Percentiles rank a stretch among this genome's conserved stretches.
These are phyloP conservation scores for Augochlorella aurata DNA, from an alignment of 2,888 invertebrate genomes.

Conservation along the genomic window DNA sequence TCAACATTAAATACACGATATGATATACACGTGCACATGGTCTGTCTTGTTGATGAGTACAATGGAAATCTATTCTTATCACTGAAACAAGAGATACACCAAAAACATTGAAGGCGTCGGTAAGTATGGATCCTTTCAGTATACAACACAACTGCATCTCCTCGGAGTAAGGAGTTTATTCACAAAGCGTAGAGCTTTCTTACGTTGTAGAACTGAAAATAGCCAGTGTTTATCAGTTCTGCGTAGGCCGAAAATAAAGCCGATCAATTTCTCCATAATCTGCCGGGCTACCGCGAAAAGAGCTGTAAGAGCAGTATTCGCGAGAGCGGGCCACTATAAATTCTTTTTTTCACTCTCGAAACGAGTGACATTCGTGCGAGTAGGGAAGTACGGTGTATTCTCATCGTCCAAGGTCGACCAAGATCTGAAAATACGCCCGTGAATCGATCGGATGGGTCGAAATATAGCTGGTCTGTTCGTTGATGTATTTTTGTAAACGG, in stretches of 20 bases:
- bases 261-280: neutral
- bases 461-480: slow-evolving; percentile 68
- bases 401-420: slow-evolving; percentile 66
- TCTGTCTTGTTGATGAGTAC: too few relatives aligned
- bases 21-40: too few relatives aligned
- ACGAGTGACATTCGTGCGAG: slow-evolving; percentile 42
- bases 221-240: neutral
- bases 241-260: neutral
- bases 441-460: slow-evolving; percentile 71
- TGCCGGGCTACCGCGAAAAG: neutral
- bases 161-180: too few relatives aligned
- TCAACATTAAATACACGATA: too few relatives aligned
- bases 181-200: too few relatives aligned
- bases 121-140: too few relatives aligned
- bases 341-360: slow-evolving; percentile 10
- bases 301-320: neutral
- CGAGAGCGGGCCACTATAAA: neutral
- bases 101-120: too few relatives aligned
- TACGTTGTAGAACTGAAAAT: neutral
- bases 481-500: slow-evolving; percentile 69
- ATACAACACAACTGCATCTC: too few relatives aligned
- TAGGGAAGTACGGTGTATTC: slow-evolving; percentile 55
- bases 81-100: too few relatives aligned
- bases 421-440: slow-evolving; percentile 71
- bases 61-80: too few relatives aligned